Conservation (phyloP, 2,113 vertebrate species). For the Himantopus leucocephalus region DNA sequence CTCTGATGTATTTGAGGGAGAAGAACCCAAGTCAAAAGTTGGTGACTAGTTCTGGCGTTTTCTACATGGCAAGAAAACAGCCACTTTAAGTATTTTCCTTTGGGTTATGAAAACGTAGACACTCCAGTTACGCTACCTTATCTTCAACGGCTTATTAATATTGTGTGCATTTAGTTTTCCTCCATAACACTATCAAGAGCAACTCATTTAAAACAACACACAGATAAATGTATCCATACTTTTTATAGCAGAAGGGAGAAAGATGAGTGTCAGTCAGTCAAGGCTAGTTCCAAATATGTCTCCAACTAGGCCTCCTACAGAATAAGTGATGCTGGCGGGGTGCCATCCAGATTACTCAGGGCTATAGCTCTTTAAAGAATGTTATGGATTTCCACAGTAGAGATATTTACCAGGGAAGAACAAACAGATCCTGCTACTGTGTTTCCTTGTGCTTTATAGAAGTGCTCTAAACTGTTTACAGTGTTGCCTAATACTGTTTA, state of each 20-base stretch:
- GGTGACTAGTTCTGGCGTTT: not conserved
- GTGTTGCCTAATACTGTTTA: not conserved
- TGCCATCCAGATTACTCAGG: constrained; percentile 12
- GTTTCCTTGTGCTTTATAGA: not conserved
- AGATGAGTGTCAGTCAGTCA: constrained; percentile 34
- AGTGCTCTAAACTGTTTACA: not conserved
- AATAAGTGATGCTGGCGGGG: not conserved
- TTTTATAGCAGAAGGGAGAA: constrained; percentile 33
- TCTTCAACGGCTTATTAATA: not conserved
- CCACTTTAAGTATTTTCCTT: not conserved
- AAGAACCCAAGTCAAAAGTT: not conserved
- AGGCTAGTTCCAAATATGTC: not conserved
- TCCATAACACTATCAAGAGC: not conserved
- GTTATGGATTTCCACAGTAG: not conserved
- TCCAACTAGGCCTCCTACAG: constrained; percentile 6
- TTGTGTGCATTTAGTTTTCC: not conserved
- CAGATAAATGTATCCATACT: not conserved
- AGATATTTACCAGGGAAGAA: not conserved
- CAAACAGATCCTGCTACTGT: not conserved
- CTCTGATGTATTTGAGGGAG: not conserved
- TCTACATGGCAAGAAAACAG: not conserved
- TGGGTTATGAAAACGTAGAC: not conserved
- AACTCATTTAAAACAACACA: not conserved
- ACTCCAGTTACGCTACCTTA: not conserved
- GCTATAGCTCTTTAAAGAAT: not conserved